Base-by-base conservation (phyloP, 2,888 invertebrate genomes). In the Callimorpha dominula region DNA sequence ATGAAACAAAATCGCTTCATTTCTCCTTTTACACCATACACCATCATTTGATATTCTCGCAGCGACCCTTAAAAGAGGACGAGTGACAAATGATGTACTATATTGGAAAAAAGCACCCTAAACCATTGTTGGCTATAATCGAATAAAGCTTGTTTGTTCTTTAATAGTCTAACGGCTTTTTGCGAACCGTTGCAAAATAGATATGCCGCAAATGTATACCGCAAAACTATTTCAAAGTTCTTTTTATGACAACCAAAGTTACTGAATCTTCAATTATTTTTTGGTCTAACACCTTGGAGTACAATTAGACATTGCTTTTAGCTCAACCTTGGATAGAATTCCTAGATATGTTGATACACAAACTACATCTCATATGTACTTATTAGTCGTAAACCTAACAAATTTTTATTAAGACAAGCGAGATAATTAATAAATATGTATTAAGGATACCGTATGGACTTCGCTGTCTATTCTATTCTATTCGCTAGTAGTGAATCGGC, bases 31-130 rank as follows among this genome's bases (percentile, higher is more conserved):
- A 71, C 7, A 73, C 82, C 87, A 79, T 40, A 67, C 78, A 40
- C 63, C 67, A 80, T 87, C 84, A 89, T 91, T 90, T 86, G 82
- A 85, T 87, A 91, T 91, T 91, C 89, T 85, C 83, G 87, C 83
- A 81, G 88, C 89, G 87, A 89, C 90, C 93, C 90, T 86, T 81
- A 85, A 85, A 85, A 88, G 87, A 88, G 88, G 84, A 86, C 89
- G 79, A 87, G 90, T 95, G 95, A 95, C 93, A 93, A 95, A 95
- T 94, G 94, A 95, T 91, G 90, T 88, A 86, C 90, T 85, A 89
- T 92, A 93, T 92, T 93, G 90, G 89, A 91, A 92, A 93, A 92
- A 92, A 90, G 83, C 84, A 83, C 88, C 90, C 87, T 82, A 77
- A 69, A 68, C 87, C 80, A 90, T 90, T 90, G 91, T 90, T 87